phyloP scores from a whole-genome alignment of 1,140 invertebrate genomes.

The Ooceraea biroi region DNA sequence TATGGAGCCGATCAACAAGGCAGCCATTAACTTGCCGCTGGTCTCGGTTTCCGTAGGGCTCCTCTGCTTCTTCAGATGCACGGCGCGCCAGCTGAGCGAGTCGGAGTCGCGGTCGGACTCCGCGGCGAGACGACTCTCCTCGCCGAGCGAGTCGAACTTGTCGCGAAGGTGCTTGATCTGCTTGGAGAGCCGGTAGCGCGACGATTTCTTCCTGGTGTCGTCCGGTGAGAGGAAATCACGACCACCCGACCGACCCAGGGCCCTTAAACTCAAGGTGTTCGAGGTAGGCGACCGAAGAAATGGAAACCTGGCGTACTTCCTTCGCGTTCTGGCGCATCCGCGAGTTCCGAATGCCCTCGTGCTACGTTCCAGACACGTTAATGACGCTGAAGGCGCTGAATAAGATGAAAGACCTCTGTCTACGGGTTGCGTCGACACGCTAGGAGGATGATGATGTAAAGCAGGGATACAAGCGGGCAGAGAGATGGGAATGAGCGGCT shows the following conservation, averaged over 20 bases:
- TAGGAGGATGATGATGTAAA: constrained; percentile 43
- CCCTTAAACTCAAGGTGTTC: constrained; percentile 15
- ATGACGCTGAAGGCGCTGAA: background rate
- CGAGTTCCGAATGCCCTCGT: background rate
- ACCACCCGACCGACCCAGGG: background rate
- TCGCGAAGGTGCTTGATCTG: constrained; percentile 81
- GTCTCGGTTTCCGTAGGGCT: constrained; percentile 86
- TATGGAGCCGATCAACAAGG: constrained; percentile 89
- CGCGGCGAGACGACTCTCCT: constrained; percentile 79
- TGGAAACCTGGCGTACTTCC: constrained; percentile 15
- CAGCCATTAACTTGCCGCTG: constrained; percentile 88
- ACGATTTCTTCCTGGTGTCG: background rate
- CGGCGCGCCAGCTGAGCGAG: constrained; percentile 65
- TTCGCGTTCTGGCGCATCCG: background rate
- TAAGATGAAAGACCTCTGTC: constrained; percentile 3
- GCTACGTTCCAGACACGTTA: constrained; percentile 36
- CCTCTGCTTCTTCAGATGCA: constrained; percentile 79
- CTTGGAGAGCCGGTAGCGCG: constrained; percentile 82
- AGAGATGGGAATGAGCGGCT: constrained; percentile 67
- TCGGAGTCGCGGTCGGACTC: constrained; percentile 71
- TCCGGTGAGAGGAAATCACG: constrained; percentile 1
- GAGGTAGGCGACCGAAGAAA: constrained; percentile 23
- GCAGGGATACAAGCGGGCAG: constrained; percentile 52
- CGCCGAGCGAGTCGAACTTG: constrained; percentile 82
- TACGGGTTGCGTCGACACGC: background rate